A percentile compares a stretch with the other conserved stretches of the same genome.
Conservation (phyloP, 1,140 invertebrate species). For the Listronotus bonariensis region DNA sequence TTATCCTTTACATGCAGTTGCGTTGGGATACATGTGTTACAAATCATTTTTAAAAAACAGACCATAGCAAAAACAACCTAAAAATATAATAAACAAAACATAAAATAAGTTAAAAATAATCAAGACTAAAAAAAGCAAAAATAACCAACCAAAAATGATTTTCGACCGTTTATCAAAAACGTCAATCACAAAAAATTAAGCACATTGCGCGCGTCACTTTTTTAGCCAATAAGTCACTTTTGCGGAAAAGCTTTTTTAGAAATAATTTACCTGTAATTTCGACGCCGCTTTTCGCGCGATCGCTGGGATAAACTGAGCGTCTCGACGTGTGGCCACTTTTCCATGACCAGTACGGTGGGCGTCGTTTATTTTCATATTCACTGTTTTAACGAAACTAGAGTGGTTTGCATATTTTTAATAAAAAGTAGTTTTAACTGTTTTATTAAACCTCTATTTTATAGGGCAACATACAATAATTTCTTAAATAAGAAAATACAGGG, state of each 20-base stretch:
- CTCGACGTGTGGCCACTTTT: constrained; percentile 7
- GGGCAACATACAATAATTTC: no score
- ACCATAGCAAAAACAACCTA: no score
- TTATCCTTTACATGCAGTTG: no score
- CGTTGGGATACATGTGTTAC: no score
- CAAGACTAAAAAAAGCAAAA: no score
- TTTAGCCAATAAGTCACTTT: constrained; percentile 25
- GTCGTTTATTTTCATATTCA: constrained; percentile 36
- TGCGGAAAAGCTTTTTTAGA: constrained; percentile 23
- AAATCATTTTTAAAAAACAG: no score
- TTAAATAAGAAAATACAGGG: no score
- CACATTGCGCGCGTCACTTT: constrained; percentile 22
- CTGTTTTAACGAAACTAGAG: constrained; percentile 24
- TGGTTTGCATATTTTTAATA: constrained; percentile 8
- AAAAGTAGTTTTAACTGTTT: no score
- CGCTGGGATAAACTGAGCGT: constrained; percentile 46
- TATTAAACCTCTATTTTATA: no score
- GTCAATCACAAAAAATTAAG: constrained; percentile 6
- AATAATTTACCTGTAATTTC: constrained; percentile 43
- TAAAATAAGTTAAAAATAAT: no score
- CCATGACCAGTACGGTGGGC: constrained; percentile 27
- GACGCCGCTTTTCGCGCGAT: constrained; percentile 50
- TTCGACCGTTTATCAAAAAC: constrained; percentile 5
- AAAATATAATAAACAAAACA: no score
- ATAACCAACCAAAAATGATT: not conserved